Conservation (phyloP, 2,113 vertebrate species). For the Tympanuchus pallidicinctus region DNA sequence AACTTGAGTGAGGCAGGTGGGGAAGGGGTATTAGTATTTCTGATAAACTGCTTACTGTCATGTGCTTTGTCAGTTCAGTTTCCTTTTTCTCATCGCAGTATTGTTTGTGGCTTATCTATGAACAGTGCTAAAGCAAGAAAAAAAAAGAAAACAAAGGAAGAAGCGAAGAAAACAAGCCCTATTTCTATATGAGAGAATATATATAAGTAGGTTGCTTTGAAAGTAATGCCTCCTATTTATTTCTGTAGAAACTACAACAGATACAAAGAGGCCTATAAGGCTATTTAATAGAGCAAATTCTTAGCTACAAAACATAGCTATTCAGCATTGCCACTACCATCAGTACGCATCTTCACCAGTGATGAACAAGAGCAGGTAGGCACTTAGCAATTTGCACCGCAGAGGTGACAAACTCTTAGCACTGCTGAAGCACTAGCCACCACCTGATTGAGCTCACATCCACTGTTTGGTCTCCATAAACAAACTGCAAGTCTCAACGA, state of each 20-base stretch:
- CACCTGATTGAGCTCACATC: neutral
- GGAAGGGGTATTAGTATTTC: neutral
- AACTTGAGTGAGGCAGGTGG: neutral
- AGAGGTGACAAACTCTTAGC: neutral
- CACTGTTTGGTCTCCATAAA: neutral
- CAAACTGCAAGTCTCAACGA: too few species aligned
- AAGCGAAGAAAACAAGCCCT: too few species aligned
- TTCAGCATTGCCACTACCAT: neutral
- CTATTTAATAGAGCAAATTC: neutral
- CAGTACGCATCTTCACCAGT: neutral
- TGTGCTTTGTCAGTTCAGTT: constrained; percentile 6
- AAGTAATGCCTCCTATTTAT: neutral
- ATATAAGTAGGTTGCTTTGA: neutral
- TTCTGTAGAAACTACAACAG: neutral
- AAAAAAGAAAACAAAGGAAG: neutral
- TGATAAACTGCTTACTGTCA: constrained; percentile 17
- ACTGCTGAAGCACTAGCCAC: too few species aligned
- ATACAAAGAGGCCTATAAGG: neutral
- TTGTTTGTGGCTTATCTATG: constrained; percentile 31
- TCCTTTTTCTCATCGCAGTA: neutral
- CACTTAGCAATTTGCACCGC: neutral
- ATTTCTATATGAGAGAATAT: neutral
- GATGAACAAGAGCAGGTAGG: neutral
- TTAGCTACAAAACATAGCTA: neutral
- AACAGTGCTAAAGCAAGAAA: neutral